phyloP scores from a whole-genome alignment of 2,113 vertebrate species.

The Grammomys dolichurus region DNA sequence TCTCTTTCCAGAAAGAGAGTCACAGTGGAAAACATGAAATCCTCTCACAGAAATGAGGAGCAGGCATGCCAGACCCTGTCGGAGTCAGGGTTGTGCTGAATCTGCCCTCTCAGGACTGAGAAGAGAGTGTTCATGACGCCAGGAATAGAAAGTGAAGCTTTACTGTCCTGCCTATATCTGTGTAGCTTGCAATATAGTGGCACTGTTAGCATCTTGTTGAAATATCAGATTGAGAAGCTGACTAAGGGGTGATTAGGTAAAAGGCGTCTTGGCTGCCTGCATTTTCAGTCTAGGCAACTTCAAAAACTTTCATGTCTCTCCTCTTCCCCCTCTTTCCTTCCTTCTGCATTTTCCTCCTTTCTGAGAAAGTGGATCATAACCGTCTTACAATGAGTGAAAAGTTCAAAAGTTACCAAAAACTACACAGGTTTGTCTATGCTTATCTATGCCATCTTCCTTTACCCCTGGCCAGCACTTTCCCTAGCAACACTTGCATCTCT shows the following conservation, averaged over 20 bases:
- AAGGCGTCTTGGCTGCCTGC: background rate
- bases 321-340: too few relatives aligned
- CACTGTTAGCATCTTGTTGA: background rate
- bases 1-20: background rate
- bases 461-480: background rate
- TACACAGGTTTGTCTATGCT: background rate
- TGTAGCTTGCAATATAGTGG: background rate
- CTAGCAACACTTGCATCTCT: background rate
- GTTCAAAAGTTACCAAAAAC: background rate
- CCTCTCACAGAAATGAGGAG: background rate
- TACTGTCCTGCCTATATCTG: background rate
- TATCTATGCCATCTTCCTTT: background rate
- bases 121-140: background rate
- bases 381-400: background rate
- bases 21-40: background rate
- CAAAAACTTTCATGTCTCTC: background rate
- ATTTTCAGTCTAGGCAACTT: background rate
- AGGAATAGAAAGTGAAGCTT: rapidly evolving
- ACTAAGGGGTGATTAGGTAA: background rate
- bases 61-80: background rate
- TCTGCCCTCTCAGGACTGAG: background rate
- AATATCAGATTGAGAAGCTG: background rate
- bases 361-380: background rate
- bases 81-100: background rate
- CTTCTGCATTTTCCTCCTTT: background rate